Evolutionary conservation across 2,797 vertebrate species (phyloP).

Genomic region (Melanotaenia maccullochi): DNA sequence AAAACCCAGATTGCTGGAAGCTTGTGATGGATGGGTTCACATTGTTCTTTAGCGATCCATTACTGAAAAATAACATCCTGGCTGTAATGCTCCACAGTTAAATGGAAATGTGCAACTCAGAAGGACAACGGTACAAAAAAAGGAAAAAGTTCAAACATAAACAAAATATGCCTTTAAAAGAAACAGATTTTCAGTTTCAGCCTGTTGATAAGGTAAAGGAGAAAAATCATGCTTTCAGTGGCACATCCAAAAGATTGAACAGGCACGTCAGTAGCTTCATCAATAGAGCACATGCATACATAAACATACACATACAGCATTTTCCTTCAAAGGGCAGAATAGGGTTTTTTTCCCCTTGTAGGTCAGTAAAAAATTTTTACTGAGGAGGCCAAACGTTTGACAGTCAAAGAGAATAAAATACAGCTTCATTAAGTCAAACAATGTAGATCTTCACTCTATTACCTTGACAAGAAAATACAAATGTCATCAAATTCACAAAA

Average conservation of each 20-base stretch:
- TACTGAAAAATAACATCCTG: constrained; percentile 30
- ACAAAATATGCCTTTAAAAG: constrained; percentile 5
- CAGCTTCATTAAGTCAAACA: constrained; percentile 31
- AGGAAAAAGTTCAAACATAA: constrained; percentile 7
- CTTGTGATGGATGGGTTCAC: constrained; percentile 27
- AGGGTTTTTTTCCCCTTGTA: neutral
- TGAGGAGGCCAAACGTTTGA: constrained; percentile 15
- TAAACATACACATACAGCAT: constrained; percentile 12
- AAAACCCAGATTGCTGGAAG: constrained; percentile 28
- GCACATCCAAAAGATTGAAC: constrained; percentile 37
- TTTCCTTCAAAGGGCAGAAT: neutral
- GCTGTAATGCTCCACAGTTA: constrained; percentile 21
- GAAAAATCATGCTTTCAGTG: constrained; percentile 29
- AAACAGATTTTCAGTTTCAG: constrained; percentile 27
- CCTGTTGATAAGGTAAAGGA: constrained; percentile 22
- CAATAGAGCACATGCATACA: constrained; percentile 34
- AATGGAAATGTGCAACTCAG: constrained; percentile 36
- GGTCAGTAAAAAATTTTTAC: constrained; percentile 12
- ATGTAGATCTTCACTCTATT: constrained; percentile 17
- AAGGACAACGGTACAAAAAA: constrained; percentile 16
- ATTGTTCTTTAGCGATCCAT: constrained; percentile 30
- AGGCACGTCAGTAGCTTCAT: constrained; percentile 78
- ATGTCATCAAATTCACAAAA: constrained; percentile 35
- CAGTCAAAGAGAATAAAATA: constrained; percentile 19
- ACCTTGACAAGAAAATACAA: constrained; percentile 34